Base-by-base conservation (phyloP, 1,140 invertebrate species). In the Zophobas morio region DNA sequence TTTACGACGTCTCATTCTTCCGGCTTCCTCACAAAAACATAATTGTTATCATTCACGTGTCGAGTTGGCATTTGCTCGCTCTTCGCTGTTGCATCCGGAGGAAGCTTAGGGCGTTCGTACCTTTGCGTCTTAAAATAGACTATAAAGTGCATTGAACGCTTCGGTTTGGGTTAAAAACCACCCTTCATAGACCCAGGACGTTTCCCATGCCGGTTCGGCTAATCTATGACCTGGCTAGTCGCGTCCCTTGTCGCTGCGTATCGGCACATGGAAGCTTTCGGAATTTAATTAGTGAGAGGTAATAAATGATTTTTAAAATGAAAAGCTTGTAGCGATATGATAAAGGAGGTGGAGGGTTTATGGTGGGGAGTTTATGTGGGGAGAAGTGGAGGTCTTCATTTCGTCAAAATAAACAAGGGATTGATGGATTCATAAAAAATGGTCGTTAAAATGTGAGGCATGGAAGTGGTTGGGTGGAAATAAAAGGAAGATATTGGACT, bases 141-240 rank as follows among this genome's bases (percentile, higher is more conserved):
- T 73, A 73, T 73, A 73, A 73, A 73, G 71, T 73, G 71, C 71
- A 73, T 73, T 73, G 71, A 73, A 73, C 71, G 71, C 51, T 34
- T 32, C 37, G 33, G 60, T 35, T 39, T 73, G 20, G 54, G 37
- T 39, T 60, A 2, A 40, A 75, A 75, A 63, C 53, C 57, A 63
- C 74, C 74, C 74, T 63, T 75, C 73, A 20, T 5, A 63, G 51
- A 60, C 46, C 46, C 54, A 46, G 57, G 60, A 36, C 40, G 34
- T 75, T 75, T 70, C 74, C 74, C 74, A 75, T 75, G 73, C 73
- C 56, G 34, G 40, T 63, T 75, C n/a, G 33, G 53, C 36, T 73
- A 73, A 73, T 73, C 46, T 73, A 73, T 73, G 71, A 57, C 73
- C 73, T 60, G 46, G 8, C 37, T 37, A 66, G 56, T 66, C 35